A percentile compares a stretch with the other conserved stretches of the same genome.
phyloP scores from a whole-genome alignment of 2,888 invertebrate genomes.

The Melolontha melolontha region DNA sequence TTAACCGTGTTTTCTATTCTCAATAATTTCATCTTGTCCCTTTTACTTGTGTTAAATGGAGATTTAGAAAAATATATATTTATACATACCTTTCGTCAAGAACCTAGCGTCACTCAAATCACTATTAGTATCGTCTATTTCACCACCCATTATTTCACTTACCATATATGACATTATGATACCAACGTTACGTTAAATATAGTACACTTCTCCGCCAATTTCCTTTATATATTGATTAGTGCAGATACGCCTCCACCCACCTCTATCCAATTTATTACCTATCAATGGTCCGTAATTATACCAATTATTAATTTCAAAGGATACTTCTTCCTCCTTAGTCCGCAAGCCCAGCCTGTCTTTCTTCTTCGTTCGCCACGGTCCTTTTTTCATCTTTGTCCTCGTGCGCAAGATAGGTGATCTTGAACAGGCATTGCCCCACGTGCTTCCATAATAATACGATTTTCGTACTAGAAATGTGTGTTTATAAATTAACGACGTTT shows the following conservation, averaged over 20 bases:
- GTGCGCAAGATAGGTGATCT: conserved; percentile 9
- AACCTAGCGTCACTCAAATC: conserved; percentile 79
- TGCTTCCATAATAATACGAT: background rate
- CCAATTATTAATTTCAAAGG: background rate
- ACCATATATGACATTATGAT: conserved; percentile 55
- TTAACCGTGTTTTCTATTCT: too few species aligned
- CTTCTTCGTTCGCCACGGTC: background rate
- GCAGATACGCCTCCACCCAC: conserved; percentile 12
- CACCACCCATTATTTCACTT: conserved; percentile 67
- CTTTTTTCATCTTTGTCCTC: background rate
- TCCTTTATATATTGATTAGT: conserved; percentile 24
- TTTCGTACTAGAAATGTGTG: background rate
- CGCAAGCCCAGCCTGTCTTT: background rate
- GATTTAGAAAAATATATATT: too few species aligned
- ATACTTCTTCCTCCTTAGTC: conserved; percentile 15
- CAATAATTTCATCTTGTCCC: too few species aligned
- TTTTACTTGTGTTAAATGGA: too few species aligned
- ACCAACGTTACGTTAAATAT: background rate
- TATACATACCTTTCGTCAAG: conserved; percentile 74
- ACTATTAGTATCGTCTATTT: conserved; percentile 83
- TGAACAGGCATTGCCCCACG: conserved; percentile 4
- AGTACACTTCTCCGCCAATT: background rate
- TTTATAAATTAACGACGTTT: background rate
- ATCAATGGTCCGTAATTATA: conserved; percentile 23
- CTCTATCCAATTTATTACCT: conserved; percentile 21